These are phyloP conservation scores for Tubulanus polymorphus DNA, from an alignment of 2,888 invertebrate species.

Conservation along the genomic window DNA sequence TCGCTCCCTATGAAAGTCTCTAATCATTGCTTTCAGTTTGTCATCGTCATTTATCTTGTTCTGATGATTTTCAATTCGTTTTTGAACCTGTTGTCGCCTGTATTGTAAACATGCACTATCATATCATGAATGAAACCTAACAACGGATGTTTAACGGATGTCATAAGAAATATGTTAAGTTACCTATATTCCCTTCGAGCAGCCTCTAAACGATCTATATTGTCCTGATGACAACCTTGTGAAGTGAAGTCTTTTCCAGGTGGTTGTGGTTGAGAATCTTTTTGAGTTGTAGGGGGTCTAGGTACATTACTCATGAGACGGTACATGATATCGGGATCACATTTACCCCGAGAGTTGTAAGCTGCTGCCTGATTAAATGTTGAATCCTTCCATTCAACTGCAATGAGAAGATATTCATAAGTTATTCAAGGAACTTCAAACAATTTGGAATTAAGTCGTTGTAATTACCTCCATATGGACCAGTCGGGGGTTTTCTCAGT, in stretches of 20 bases:
- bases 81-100: constrained; percentile 27
- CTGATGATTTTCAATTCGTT: constrained; percentile 29
- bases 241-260: no score
- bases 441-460: neutral
- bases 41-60: constrained; percentile 26
- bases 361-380: constrained; percentile 35
- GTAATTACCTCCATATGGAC: constrained; percentile 26
- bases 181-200: constrained; percentile 33
- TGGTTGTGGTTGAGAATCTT: no score
- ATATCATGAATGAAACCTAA: no score
- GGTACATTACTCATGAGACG: neutral
- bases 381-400: constrained; percentile 39
- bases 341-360: constrained; percentile 28
- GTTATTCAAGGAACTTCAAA: neutral
- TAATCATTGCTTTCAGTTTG: constrained; percentile 30
- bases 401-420: neutral
- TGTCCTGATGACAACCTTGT: no score
- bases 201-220: no score
- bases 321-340: constrained; percentile 23
- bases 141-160: no score
- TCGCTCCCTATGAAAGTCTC: constrained; percentile 35
- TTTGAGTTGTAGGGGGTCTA: neutral
- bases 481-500: constrained; percentile 25
- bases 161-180: no score
- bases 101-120: no score